Evolutionary conservation across 1,140 invertebrate species (phyloP), one percentile per base, ranked within the genome.

Genomic region (Drosophila takahashii): DNA sequence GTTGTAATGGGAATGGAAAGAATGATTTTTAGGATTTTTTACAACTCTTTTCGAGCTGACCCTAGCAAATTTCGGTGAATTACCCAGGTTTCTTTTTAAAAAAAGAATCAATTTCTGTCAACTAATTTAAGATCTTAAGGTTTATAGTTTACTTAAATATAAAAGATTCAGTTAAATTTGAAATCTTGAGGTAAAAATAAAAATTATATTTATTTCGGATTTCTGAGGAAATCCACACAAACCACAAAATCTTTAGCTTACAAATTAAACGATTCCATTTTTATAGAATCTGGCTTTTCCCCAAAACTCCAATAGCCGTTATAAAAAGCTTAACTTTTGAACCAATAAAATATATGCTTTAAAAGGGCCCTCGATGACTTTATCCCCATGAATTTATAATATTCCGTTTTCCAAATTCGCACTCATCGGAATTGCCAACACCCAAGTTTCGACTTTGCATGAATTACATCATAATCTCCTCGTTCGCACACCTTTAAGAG

Each of bases 1-100:
- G 64, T 48, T 86, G 79, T 86, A 87, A 86, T 71, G 77, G 27
- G 64, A 79, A 71, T 78, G 72, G 70, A 37, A 50, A 16, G 53
- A 53, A 76, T 79, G 79, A 79, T 50, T 76, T 76, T 86, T 50
- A 37, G 26, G 45, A 75, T 54, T 72, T 72, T 59, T 4, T 16
- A 60, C 47, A 58, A 75, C 48, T 58, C 10, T 74, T 62, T 45
- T 41, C 16, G 29, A 42, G 69, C 36, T 50, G 58, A 54, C 57
- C 48, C 42, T 18, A 73, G 16, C 42, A 34, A 50, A 74, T 48
- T 37, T 42, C n/a, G 29, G 22, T 13, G 58, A 29, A 34, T n/a
- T 9, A 37, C 51, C 48, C 48, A 22, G 59, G 26, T n/a, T n/a
- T 4, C 73, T 2, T 22, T 22, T 22, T 22, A 22, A 22, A 22